A percentile compares a stretch with the other conserved stretches of the same genome.
phyloP scores from a whole-genome alignment of 2,113 vertebrate species.

The Empidonax alnorum region DNA sequence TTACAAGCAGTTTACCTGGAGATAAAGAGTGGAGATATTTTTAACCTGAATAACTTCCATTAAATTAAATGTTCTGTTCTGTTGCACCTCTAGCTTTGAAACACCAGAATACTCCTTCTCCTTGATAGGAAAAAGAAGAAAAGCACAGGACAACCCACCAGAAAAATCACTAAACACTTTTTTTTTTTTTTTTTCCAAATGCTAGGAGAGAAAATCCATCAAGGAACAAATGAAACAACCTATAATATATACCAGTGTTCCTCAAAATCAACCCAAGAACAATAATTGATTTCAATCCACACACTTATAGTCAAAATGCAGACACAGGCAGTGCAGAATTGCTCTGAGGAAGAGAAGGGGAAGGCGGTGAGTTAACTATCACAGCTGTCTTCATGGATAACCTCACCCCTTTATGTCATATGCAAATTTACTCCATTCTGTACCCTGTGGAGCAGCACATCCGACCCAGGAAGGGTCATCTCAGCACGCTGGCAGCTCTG shows the following conservation, averaged over 20 bases:
- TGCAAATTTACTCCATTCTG: background rate
- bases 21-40: constrained; percentile 7
- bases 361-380: background rate
- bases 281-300: background rate
- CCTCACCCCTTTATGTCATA: background rate
- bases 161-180: background rate
- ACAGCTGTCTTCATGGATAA: background rate
- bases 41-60: background rate
- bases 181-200: background rate
- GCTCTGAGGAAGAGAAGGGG: background rate
- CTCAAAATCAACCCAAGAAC: background rate
- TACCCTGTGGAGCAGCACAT: background rate
- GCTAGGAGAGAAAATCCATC: background rate
- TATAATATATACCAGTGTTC: background rate
- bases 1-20: constrained; percentile 88
- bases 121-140: background rate
- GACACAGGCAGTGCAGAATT: background rate
- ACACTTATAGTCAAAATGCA: background rate
- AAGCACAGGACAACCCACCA: background rate
- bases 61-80: background rate
- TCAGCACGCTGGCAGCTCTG: background rate
- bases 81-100: background rate
- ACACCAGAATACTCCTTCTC: background rate
- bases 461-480: background rate
- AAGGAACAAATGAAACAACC: background rate